phyloP scores from a whole-genome alignment of 2,797 vertebrate genomes.

The Microchirus variegatus region DNA sequence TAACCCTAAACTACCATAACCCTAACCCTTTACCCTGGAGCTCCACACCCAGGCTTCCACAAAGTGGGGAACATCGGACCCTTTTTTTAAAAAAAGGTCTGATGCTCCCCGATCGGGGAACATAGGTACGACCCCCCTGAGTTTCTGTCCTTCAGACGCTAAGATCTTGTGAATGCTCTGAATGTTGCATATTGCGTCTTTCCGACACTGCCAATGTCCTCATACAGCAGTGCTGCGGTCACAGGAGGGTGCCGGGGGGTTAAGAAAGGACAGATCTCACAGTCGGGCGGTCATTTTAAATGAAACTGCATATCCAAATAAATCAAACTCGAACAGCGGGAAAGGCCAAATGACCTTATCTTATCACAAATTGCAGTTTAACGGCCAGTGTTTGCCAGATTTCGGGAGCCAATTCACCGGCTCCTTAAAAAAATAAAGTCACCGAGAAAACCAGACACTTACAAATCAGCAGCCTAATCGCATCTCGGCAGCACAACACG shows the following conservation, averaged over 20 bases:
- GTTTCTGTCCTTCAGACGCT: no score
- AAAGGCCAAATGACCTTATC: background rate
- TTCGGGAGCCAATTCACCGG: conserved; percentile 30
- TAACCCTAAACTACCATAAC: no score
- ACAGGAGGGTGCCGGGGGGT: no score
- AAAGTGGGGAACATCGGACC: no score
- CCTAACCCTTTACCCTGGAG: no score
- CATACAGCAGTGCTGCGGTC: no score
- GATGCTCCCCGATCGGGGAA: no score
- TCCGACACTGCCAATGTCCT: no score
- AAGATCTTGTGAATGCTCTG: background rate
- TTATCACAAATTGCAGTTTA: conserved; percentile 14
- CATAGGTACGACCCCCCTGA: no score
- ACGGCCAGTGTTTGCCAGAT: conserved; percentile 12
- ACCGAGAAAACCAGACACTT: conserved; percentile 60
- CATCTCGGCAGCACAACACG: conserved; percentile 62
- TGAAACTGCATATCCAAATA: conserved; percentile 7
- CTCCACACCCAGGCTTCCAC: no score
- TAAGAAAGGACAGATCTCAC: conserved; percentile 2
- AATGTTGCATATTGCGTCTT: no score
- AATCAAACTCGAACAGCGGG: background rate
- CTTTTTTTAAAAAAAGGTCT: no score
- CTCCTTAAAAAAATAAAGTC: conserved; percentile 55
- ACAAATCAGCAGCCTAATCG: conserved; percentile 78
- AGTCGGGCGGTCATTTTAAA: conserved; percentile 24